phyloP scores from a whole-genome alignment of 2,888 invertebrate species.

The Monopis laevigella region DNA sequence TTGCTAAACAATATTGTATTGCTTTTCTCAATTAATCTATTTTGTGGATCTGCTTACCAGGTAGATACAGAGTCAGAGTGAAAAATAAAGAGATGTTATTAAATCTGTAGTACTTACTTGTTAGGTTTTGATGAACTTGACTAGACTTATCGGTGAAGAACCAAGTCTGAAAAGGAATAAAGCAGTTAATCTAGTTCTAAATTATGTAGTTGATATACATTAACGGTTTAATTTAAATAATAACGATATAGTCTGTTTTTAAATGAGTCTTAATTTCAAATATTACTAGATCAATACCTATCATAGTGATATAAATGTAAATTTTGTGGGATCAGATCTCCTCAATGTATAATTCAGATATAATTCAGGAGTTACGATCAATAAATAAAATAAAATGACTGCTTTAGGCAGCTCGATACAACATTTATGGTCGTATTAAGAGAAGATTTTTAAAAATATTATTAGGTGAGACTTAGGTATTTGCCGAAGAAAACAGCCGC shows the following conservation, averaged over 20 bases:
- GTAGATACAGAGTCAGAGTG: not conserved
- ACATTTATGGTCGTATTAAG: conserved; percentile 24
- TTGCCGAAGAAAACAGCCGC: conserved; percentile 7
- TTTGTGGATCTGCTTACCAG: too few species aligned
- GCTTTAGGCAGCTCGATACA: conserved; percentile 27
- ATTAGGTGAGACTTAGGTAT: conserved; percentile 11
- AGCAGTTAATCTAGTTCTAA: not conserved
- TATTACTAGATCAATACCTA: conserved; percentile 22
- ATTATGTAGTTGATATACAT: conserved; percentile 8
- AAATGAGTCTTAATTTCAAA: conserved; percentile 6
- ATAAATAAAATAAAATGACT: conserved; percentile 36
- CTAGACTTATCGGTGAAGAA: conserved; percentile 87
- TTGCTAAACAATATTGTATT: too few species aligned
- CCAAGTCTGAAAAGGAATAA: conserved; percentile 72
- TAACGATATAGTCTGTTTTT: not conserved
- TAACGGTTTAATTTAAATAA: too few species aligned
- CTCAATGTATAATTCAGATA: conserved; percentile 38
- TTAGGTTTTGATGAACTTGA: conserved; percentile 73
- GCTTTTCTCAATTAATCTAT: too few species aligned
- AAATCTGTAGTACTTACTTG: conserved; percentile 69
- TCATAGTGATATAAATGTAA: conserved; percentile 43
- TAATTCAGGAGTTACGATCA: conserved; percentile 34
- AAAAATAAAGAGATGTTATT: not conserved
- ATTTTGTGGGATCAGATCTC: conserved; percentile 39
- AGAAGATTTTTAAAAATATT: conserved; percentile 7